phyloP scores from a whole-genome alignment of 2,888 invertebrate genomes.

The Trissolcus brochymenae region DNA sequence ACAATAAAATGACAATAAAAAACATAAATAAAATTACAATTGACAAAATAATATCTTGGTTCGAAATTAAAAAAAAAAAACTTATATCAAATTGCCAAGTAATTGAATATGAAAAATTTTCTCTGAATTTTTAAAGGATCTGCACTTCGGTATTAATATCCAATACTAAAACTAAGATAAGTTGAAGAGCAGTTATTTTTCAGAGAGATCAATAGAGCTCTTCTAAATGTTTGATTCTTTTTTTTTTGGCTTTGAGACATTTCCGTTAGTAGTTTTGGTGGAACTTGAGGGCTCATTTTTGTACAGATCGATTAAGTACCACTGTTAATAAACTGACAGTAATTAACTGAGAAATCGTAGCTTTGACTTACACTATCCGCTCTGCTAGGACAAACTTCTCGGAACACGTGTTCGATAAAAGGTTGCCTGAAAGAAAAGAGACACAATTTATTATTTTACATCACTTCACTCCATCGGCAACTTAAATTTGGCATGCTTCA shows the following conservation, averaged over 20 bases:
- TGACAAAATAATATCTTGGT: too few relatives aligned
- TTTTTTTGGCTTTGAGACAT: background rate
- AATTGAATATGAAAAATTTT: too few relatives aligned
- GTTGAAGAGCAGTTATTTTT: background rate
- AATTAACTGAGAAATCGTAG: slow-evolving; percentile 66
- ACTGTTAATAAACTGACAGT: slow-evolving; percentile 31
- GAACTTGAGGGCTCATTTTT: background rate
- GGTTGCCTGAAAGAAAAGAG: slow-evolving; percentile 80
- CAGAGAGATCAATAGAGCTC: background rate
- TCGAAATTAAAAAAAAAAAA: too few relatives aligned
- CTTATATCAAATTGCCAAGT: too few relatives aligned
- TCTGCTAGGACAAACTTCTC: slow-evolving; percentile 86
- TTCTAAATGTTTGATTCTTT: background rate
- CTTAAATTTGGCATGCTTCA: too few relatives aligned
- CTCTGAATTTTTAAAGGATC: too few relatives aligned
- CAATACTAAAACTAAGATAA: too few relatives aligned
- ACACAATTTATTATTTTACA: too few relatives aligned
- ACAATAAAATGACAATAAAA: too few relatives aligned
- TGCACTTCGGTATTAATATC: too few relatives aligned
- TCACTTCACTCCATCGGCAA: too few relatives aligned
- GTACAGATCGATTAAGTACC: slow-evolving; percentile 14
- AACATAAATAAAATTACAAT: too few relatives aligned
- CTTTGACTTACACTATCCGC: slow-evolving; percentile 82
- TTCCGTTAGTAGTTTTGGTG: background rate
- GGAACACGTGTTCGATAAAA: slow-evolving; percentile 87